phyloP scores from a whole-genome alignment of 2,888 invertebrate species.

The Carabus problematicus region DNA sequence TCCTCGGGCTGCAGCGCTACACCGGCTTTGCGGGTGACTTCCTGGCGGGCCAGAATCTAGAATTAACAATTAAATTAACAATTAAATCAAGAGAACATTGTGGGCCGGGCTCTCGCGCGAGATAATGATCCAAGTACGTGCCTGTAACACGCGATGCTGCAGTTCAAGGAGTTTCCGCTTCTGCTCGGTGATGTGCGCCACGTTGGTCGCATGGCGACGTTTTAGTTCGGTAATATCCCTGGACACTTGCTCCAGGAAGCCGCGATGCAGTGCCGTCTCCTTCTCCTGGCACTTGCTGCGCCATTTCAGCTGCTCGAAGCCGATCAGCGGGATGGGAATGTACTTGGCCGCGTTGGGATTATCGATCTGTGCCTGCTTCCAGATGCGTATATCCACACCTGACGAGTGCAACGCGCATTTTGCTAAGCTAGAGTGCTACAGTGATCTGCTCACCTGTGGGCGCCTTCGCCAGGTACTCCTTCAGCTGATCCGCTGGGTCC shows the following conservation, averaged over 20 bases:
- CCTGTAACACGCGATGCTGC: slow-evolving; percentile 83
- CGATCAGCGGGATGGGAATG: slow-evolving; percentile 93
- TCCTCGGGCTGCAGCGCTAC: slow-evolving; percentile 89
- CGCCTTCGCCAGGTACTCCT: slow-evolving; percentile 89
- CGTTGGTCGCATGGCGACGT: slow-evolving; percentile 80
- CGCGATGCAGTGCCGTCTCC: slow-evolving; percentile 82
- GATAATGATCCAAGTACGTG: too few species aligned
- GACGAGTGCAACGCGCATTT: too few species aligned
- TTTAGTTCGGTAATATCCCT: slow-evolving; percentile 80
- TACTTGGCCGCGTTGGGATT: slow-evolving; percentile 92
- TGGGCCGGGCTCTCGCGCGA: too few species aligned
- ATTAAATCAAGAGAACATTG: too few species aligned
- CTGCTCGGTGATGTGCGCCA: slow-evolving; percentile 82
- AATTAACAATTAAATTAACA: too few species aligned
- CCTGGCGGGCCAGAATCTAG: slow-evolving; percentile 86
- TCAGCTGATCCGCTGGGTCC: slow-evolving; percentile 79
- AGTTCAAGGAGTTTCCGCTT: slow-evolving; percentile 81
- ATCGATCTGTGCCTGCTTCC: slow-evolving; percentile 95
- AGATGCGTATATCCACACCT: slow-evolving; percentile 91
- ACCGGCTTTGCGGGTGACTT: slow-evolving; percentile 87
- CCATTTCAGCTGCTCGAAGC: slow-evolving; percentile 82
- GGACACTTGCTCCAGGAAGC: slow-evolving; percentile 79
- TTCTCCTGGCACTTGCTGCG: slow-evolving; percentile 85
- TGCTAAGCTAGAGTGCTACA: too few species aligned
- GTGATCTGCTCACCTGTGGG: slow-evolving; percentile 83